Conservation (phyloP, 2,888 invertebrate species). For the Eurois occulta region DNA sequence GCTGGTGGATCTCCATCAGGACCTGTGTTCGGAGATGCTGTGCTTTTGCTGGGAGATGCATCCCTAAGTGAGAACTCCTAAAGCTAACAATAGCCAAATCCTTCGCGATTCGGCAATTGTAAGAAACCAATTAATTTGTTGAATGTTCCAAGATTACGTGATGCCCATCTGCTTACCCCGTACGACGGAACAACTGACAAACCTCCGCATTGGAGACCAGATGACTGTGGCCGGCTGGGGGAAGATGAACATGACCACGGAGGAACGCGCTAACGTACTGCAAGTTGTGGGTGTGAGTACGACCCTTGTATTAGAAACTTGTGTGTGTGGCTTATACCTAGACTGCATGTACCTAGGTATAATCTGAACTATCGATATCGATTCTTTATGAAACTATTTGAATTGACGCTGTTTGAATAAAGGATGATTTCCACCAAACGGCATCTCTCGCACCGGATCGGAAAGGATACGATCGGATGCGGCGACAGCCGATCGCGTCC, state of each 20-base stretch:
- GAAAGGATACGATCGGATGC: no score
- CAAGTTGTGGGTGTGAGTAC: conserved; percentile 85
- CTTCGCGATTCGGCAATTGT: no score
- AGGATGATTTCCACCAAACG: no score
- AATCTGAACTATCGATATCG: neutral
- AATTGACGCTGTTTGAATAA: neutral
- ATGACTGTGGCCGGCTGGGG: conserved; percentile 91
- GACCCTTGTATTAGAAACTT: neutral
- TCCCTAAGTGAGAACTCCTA: neutral
- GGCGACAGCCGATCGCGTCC: no score
- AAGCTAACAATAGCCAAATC: neutral
- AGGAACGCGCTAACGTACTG: conserved; percentile 81
- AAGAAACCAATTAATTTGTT: neutral
- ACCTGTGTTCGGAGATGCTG: neutral
- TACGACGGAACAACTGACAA: conserved; percentile 76
- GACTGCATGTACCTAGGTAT: neutral
- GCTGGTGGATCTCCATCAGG: neutral
- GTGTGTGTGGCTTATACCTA: neutral
- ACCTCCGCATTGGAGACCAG: conserved; percentile 78
- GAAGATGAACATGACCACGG: conserved; percentile 86
- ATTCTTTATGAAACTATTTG: neutral
- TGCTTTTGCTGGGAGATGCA: neutral
- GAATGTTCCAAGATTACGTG: conserved; percentile 86
- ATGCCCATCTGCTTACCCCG: conserved; percentile 90
- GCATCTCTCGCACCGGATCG: no score